Base-by-base conservation (phyloP, 2,797 vertebrate genomes). In the Mormyrops attenuatus region DNA sequence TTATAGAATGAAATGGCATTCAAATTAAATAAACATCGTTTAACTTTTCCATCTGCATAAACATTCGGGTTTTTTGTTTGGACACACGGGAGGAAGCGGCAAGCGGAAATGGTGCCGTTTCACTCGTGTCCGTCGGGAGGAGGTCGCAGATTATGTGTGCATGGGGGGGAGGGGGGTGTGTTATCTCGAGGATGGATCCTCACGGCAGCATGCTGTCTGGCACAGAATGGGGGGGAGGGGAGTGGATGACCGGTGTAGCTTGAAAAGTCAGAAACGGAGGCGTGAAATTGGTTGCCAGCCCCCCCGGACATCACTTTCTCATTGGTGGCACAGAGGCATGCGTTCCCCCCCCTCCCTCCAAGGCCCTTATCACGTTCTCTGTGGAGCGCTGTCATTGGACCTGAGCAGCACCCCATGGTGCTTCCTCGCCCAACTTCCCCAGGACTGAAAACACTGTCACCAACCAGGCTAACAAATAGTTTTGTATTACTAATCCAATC, bases 251-350 rank as follows among this genome's bases (percentile, higher is more conserved):
- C 30, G 87, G 77, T 94, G 93, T 92, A 94, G 94, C 93, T 94
- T 94, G 93, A 94, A 94, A 94, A 95, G 92, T 93, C 93, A 92
- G 92, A 94, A 94, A 92, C 92, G 88, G 93, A 96, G 93, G 94
- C 94, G 92, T 96, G 95, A 96, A 96, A 96, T 96, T 96, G 95
- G 93, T 92, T 94, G 92, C 93, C 93, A 93, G 93, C 93, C 92
- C 15, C 34, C 85, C 86, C 34, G 1, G 86, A 15, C 55, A 20
- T n/a, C 26, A 6, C 17, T 87, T 17, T 15, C 53, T 57, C 86
- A 20, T 44, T 44, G 15, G 26, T 41, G 86, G 52, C 53, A 22
- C 53, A 9, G 86, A n/a, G 34, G 53, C 30, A 63, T 63, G 55
- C 34, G 11, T 20, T 49, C 50, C 47, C 84, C 47, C 1, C 47